Percentiles rank a stretch among this genome's conserved stretches.
Conservation (phyloP, 2,888 invertebrate genomes). For the Andrena praecox region DNA sequence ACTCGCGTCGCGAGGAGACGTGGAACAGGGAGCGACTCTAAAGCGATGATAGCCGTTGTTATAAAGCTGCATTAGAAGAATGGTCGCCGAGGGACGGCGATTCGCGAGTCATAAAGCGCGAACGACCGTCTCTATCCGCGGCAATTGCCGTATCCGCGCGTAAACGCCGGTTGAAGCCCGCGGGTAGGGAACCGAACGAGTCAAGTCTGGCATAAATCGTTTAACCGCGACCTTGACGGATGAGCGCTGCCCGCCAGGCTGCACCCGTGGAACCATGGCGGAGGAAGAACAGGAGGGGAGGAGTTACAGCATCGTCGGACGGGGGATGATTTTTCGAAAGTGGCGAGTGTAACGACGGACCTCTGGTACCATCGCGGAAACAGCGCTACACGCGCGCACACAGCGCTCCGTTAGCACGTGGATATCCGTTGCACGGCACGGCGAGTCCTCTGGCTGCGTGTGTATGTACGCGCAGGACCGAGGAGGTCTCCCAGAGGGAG, state of each 20-base stretch:
- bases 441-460: neutral
- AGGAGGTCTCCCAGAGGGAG: slow-evolving; percentile 67
- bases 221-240: slow-evolving; percentile 31
- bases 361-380: neutral
- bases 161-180: neutral
- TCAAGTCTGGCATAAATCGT: slow-evolving; percentile 16
- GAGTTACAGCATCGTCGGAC: neutral
- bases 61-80: slow-evolving; percentile 22
- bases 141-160: slow-evolving; percentile 27
- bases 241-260: neutral
- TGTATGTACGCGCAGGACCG: slow-evolving; percentile 48
- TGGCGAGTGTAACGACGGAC: slow-evolving; percentile 13
- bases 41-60: slow-evolving; percentile 25
- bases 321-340: slow-evolving; percentile 31
- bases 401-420: neutral
- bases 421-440: neutral
- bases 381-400: neutral
- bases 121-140: slow-evolving; percentile 15
- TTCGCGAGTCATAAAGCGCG: slow-evolving; percentile 16
- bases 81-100: slow-evolving; percentile 12
- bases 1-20: neutral
- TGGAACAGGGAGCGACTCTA: neutral
- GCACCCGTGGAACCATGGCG: neutral
- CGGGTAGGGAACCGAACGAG: neutral
- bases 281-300: neutral